These are phyloP conservation scores for Cheilosia vulpina DNA, from an alignment of 2,888 invertebrate species.

Conservation along the genomic window DNA sequence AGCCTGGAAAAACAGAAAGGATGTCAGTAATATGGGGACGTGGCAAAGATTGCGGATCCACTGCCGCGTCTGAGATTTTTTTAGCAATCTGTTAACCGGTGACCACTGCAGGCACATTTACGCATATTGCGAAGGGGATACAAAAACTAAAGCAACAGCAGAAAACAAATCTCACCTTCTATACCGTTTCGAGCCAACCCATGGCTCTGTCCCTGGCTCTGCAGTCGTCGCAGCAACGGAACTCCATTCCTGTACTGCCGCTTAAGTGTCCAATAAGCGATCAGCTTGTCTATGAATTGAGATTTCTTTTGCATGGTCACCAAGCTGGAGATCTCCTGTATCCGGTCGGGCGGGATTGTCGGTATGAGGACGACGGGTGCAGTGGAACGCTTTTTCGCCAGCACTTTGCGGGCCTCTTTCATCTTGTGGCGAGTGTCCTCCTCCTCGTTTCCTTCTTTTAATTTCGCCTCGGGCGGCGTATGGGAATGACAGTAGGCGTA, in stretches of 20 bases:
- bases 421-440: conserved; percentile 91
- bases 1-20: conserved; percentile 77
- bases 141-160: not conserved
- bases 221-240: conserved; percentile 93
- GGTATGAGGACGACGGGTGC: conserved; percentile 97
- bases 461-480: conserved; percentile 85
- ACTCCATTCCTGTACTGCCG: conserved; percentile 97
- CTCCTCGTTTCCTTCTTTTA: conserved; percentile 84
- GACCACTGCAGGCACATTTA: no score
- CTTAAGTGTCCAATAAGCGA: conserved; percentile 99
- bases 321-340: conserved; percentile 93
- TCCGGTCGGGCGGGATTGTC: conserved; percentile 94
- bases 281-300: conserved; percentile 93
- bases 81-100: no score
- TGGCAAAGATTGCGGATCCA: not conserved
- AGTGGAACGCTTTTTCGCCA: conserved; percentile 94
- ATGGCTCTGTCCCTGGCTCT: conserved; percentile 85
- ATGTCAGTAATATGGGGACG: not conserved
- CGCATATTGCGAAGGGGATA: not conserved
- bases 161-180: conserved; percentile 82
- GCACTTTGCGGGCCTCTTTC: conserved; percentile 92
- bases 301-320: conserved; percentile 91
- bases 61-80: no score
- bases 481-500: conserved; percentile 98
- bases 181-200: conserved; percentile 85